Conservation (phyloP, 2,888 invertebrate genomes). For the Ennomos fuscantarius region DNA sequence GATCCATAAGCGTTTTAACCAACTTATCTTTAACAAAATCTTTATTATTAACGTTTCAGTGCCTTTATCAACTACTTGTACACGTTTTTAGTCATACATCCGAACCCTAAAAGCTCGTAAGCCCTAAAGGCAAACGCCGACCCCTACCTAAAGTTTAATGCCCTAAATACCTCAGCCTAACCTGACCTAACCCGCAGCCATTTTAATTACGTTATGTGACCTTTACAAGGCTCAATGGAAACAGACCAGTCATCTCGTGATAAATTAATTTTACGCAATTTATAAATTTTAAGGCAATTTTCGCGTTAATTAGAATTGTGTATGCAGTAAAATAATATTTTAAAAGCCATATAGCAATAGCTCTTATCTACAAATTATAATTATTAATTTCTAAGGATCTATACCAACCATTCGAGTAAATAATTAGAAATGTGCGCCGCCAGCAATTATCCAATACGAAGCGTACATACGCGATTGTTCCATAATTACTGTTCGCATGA, state of each 20-base stretch:
- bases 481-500: constrained; percentile 20
- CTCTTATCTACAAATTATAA: not conserved
- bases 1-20: too few species aligned
- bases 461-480: constrained; percentile 20
- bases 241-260: constrained; percentile 13
- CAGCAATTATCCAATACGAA: constrained; percentile 9
- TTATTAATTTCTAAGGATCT: constrained; percentile 26
- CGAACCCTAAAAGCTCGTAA: constrained; percentile 1
- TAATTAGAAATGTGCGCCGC: constrained; percentile 33
- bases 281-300: constrained; percentile 8
- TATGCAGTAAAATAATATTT: too few species aligned
- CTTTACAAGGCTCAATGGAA: constrained; percentile 26
- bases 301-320: constrained; percentile 17
- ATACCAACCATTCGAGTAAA: constrained; percentile 37
- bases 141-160: constrained; percentile 15
- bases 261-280: constrained; percentile 13
- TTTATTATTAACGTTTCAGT: too few species aligned
- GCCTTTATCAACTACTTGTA: too few species aligned
- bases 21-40: too few species aligned
- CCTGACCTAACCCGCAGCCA: constrained; percentile 14
- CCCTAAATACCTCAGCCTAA: constrained; percentile 15
- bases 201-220: constrained; percentile 22
- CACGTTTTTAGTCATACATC: not conserved
- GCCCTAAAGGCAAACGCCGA: constrained; percentile 8
- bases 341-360: not conserved